These are phyloP conservation scores for Okamejei kenojei DNA, from an alignment of 2,797 vertebrate genomes.

Conservation along the genomic window DNA sequence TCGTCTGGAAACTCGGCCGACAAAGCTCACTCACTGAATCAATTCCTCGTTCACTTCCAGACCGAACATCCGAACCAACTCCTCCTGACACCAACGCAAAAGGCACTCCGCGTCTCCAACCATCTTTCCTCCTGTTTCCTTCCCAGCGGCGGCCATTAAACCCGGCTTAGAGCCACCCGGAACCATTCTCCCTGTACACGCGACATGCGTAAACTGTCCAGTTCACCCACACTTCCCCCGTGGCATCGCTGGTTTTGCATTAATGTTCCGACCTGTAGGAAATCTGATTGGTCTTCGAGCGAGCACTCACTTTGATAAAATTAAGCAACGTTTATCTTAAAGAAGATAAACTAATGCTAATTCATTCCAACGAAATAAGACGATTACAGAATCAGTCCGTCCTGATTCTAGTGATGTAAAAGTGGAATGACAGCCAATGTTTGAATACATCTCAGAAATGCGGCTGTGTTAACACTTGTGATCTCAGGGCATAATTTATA, in stretches of 20 bases:
- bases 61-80: constrained; percentile 67
- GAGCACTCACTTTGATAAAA: neutral
- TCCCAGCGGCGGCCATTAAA: constrained; percentile 40
- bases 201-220: neutral
- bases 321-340: neutral
- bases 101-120: constrained; percentile 50
- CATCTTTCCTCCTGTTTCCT: neutral
- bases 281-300: neutral
- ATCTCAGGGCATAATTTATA: neutral
- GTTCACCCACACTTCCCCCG: neutral
- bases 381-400: neutral
- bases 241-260: neutral
- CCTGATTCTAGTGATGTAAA: neutral
- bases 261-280: neutral
- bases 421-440: neutral
- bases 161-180: neutral
- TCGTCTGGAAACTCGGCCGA: neutral
- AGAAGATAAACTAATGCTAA: neutral
- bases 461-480: neutral
- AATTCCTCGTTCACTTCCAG: constrained; percentile 85
- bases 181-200: neutral
- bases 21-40: constrained; percentile 64
- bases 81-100: constrained; percentile 69
- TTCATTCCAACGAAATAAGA: neutral
- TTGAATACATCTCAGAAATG: neutral